phyloP scores from a whole-genome alignment of 1,140 invertebrate genomes.

The Hesperophylax magnus region DNA sequence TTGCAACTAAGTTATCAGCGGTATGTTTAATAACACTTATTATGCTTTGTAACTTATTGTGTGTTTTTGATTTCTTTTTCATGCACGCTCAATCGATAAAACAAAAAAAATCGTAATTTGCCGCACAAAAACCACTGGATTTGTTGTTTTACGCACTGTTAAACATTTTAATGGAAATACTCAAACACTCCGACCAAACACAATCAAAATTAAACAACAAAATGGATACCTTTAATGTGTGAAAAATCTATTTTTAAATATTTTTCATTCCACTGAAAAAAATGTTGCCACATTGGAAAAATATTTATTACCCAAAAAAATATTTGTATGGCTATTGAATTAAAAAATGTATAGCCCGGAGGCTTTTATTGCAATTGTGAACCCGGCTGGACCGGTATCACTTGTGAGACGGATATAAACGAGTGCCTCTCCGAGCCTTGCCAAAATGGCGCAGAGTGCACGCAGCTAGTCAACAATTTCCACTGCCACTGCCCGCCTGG shows the following conservation, averaged over 20 bases:
- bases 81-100: constrained; percentile 52
- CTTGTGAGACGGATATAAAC: constrained; percentile 74
- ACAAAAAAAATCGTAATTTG: constrained; percentile 34
- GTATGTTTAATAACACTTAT: no score
- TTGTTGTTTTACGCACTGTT: constrained; percentile 45
- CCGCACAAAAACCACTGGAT: constrained; percentile 48
- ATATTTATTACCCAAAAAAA: neutral
- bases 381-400: constrained; percentile 77
- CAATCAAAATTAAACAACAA: neutral
- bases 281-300: constrained; percentile 30
- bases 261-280: neutral
- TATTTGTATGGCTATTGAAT: constrained; percentile 10
- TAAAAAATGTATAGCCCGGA: constrained; percentile 63
- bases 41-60: constrained; percentile 39
- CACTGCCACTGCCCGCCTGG: constrained; percentile 80
- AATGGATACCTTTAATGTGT: neutral
- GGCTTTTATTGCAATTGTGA: constrained; percentile 83
- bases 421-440: constrained; percentile 73
- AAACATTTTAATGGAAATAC: neutral
- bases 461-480: constrained; percentile 73
- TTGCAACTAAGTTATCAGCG: no score
- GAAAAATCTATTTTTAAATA: constrained; percentile 10
- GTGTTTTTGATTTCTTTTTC: constrained; percentile 55
- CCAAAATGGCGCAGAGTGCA: constrained; percentile 77
- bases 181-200: neutral